Base-by-base conservation (phyloP, 2,888 invertebrate species). In the Orchesella flavescens region DNA sequence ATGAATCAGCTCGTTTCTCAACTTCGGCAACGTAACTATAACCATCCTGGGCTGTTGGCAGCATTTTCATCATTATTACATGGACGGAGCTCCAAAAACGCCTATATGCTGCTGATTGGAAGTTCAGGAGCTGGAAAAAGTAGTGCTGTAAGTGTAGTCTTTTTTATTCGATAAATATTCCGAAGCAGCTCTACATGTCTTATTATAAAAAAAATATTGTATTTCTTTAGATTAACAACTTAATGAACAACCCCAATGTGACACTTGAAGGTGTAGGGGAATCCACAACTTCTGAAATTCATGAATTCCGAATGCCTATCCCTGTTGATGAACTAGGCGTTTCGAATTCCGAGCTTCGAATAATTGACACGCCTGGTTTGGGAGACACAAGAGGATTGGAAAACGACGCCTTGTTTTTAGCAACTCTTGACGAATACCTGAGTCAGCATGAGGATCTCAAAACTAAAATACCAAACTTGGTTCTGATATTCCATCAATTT, bases 311-410 rank as follows among this genome's bases (percentile, higher is more conserved):
- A 13, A 69, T 84, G 12, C 74, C 69, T 0, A 34, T 82, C 15
- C 82, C 84, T 5, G n/a, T 85, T 5, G 66, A 76, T 15, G 46
- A 72, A 5, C 24, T 75, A 0, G 82, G 82, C 3, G 21, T 82
- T 1, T 13, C 13, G 7, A 84, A 84, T 61, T 74, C 77, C 1
- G 69, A 79, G 46, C 75, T 84, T 13, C 74, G 80, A 0, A 53
- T 84, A 15, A 84, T 80, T 24, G 84, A 84, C 59, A 81, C 84
- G 0, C 84, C 81, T 7, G 84, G 84, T 1, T 57, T 84, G 0
- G 76, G 81, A 0, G 84, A 84, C 63, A 84, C 84, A 1, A 53
- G 74, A 0, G 84, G 84, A 1, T 5, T 84, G 0, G 73, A 73
- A 1, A 46, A 84, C 44, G 84, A 84, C 21, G 84, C 84, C n/a